These are phyloP conservation scores for Drosophila crucigera DNA, from an alignment of 2,888 invertebrate genomes.

Conservation along the genomic window DNA sequence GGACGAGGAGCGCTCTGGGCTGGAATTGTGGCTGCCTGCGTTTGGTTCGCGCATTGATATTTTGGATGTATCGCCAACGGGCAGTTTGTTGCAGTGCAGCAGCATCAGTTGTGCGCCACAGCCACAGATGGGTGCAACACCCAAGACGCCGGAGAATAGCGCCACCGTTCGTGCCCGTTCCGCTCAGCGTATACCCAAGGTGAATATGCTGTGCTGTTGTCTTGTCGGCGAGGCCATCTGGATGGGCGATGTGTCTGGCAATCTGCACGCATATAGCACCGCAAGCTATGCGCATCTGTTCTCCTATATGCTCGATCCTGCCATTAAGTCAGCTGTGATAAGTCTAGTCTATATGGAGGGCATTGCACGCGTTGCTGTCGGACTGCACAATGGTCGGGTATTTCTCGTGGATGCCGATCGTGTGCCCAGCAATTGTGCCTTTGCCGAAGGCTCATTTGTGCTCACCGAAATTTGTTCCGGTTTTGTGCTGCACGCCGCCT, in stretches of 20 bases:
- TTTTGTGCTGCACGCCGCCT: constrained; percentile 89
- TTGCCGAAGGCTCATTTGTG: constrained; percentile 91
- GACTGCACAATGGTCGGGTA: constrained; percentile 91
- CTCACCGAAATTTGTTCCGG: constrained; percentile 91
- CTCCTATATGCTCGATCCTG: constrained; percentile 90
- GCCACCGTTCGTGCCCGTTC: constrained; percentile 67
- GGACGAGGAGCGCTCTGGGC: constrained; percentile 87
- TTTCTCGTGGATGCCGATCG: constrained; percentile 90
- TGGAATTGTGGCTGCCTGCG: constrained; percentile 92
- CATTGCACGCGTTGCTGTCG: constrained; percentile 92
- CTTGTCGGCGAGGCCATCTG: constrained; percentile 92
- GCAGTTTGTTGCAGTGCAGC: constrained; percentile 88
- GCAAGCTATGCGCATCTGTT: constrained; percentile 87
- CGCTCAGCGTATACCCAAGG: constrained; percentile 73
- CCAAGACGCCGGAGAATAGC: constrained; percentile 60
- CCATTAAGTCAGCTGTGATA: constrained; percentile 88
- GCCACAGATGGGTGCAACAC: constrained; percentile 60
- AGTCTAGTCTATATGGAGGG: constrained; percentile 89
- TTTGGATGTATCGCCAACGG: constrained; percentile 87
- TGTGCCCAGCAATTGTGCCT: constrained; percentile 87
- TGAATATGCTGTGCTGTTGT: constrained; percentile 86
- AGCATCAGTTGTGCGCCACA: constrained; percentile 84
- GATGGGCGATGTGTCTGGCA: constrained; percentile 96
- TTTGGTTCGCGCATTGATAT: constrained; percentile 89
- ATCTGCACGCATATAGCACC: constrained; percentile 91